These are phyloP conservation scores for Bimastos eiseni DNA, from an alignment of 2,888 invertebrate species.

Conservation along the genomic window DNA sequence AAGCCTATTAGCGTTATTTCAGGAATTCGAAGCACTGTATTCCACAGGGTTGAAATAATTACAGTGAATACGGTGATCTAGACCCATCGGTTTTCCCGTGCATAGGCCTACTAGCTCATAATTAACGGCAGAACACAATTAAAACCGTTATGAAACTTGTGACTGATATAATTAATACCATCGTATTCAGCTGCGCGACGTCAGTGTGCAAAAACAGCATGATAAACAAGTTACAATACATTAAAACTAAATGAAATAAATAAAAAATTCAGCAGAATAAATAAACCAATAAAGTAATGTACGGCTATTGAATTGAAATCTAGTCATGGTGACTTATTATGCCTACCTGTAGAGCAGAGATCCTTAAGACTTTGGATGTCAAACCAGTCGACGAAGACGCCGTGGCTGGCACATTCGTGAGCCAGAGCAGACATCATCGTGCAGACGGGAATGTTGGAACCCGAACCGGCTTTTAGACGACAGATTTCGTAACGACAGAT, in stretches of 20 bases:
- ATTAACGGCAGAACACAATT: too few species aligned
- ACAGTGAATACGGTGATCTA: too few species aligned
- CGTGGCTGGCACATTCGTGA: constrained; percentile 74
- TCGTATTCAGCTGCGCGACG: too few species aligned
- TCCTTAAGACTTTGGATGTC: constrained; percentile 55
- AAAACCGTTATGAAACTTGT: too few species aligned
- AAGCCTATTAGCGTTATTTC: too few species aligned
- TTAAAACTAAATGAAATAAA: not conserved
- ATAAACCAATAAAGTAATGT: not conserved
- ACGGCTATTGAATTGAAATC: not conserved
- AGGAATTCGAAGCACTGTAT: too few species aligned
- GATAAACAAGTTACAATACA: not conserved
- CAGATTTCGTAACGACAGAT: constrained; percentile 29
- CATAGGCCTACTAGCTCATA: too few species aligned
- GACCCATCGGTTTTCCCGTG: too few species aligned
- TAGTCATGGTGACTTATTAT: too few species aligned
- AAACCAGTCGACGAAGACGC: constrained; percentile 74
- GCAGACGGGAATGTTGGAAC: constrained; percentile 37
- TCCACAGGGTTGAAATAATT: too few species aligned
- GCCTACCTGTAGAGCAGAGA: constrained; percentile 24
- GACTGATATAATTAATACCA: too few species aligned
- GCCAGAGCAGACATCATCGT: constrained; percentile 80
- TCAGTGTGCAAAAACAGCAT: not conserved
- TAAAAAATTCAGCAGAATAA: not conserved
- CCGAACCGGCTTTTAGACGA: constrained; percentile 18